Evolutionary conservation across 1,140 invertebrate species (phyloP).

Genomic region (Theocolax elegans): DNA sequence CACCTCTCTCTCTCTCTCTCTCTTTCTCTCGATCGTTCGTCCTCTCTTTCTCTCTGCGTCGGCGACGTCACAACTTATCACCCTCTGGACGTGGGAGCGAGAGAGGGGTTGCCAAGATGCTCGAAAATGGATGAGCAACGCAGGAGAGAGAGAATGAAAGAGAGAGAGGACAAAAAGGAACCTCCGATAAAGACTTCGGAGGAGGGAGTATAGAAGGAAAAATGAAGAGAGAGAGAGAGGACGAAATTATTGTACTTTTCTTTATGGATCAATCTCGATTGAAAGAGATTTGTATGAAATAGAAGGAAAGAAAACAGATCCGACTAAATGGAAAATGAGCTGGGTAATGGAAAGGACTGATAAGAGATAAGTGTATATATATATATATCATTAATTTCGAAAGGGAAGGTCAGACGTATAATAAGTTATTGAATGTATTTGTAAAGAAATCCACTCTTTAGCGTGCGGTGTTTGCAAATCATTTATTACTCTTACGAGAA

Average conservation of each 20-base stretch:
- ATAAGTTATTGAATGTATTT: no score
- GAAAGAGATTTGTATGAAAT: background rate
- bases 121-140: conserved; percentile 21
- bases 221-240: background rate
- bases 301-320: background rate
- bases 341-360: no score
- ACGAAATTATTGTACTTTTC: conserved; percentile 24
- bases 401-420: no score
- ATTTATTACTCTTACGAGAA: no score
- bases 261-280: conserved; percentile 28
- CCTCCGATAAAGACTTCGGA: no score
- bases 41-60: background rate
- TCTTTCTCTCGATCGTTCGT: conserved; percentile 1
- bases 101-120: background rate
- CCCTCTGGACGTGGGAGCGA: conserved; percentile 41
- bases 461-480: no score
- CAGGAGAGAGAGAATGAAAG: background rate
- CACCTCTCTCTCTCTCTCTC: conserved; percentile 39
- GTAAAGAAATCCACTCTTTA: no score
- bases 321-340: conserved; percentile 11
- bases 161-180: background rate
- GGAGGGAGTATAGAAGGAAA: no score
- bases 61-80: conserved; percentile 66
- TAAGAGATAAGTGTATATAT: background rate
- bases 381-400: no score